Evolutionary conservation across 2,888 invertebrate genomes (phyloP).

Genomic region (Volucella bombylans): DNA sequence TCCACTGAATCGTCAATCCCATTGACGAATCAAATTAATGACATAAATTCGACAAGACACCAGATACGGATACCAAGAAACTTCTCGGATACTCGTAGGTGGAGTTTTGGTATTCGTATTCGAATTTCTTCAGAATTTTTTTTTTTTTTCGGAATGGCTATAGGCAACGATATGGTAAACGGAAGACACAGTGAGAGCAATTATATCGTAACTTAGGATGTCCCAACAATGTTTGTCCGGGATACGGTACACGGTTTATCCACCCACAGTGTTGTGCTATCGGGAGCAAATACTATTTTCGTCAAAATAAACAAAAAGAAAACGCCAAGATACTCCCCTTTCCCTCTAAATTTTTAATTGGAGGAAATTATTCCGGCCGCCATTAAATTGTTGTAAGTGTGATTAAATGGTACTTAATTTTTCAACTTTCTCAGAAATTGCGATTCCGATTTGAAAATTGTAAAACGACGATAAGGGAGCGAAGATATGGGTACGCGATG

Average conservation of each 20-base stretch:
- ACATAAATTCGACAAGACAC: slow-evolving; percentile 20
- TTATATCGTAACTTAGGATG: slow-evolving; percentile 27
- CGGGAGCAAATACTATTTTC: slow-evolving; percentile 25
- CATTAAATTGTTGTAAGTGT: slow-evolving; percentile 50
- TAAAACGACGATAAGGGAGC: background rate
- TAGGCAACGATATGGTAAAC: background rate
- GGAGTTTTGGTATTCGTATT: no score
- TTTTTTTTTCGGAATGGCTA: no score
- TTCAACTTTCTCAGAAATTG: slow-evolving; percentile 1
- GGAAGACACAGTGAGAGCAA: slow-evolving; percentile 6
- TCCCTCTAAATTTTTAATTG: slow-evolving; percentile 36
- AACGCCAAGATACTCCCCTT: slow-evolving; percentile 23
- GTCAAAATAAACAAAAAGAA: slow-evolving; percentile 49
- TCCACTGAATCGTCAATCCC: background rate
- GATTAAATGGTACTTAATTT: slow-evolving; percentile 56
- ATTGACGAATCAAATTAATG: slow-evolving; percentile 48
- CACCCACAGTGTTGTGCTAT: background rate
- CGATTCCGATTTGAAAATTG: slow-evolving; percentile 6
- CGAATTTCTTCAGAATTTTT: no score
- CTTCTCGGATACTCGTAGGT: background rate
- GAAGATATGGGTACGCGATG: background rate
- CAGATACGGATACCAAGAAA: background rate
- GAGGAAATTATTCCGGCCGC: slow-evolving; percentile 23
- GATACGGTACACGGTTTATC: background rate
- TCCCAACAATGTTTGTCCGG: slow-evolving; percentile 28